Evolutionary conservation across 2,113 vertebrate genomes (phyloP).

Genomic region (Seriola quinqueradiata): DNA sequence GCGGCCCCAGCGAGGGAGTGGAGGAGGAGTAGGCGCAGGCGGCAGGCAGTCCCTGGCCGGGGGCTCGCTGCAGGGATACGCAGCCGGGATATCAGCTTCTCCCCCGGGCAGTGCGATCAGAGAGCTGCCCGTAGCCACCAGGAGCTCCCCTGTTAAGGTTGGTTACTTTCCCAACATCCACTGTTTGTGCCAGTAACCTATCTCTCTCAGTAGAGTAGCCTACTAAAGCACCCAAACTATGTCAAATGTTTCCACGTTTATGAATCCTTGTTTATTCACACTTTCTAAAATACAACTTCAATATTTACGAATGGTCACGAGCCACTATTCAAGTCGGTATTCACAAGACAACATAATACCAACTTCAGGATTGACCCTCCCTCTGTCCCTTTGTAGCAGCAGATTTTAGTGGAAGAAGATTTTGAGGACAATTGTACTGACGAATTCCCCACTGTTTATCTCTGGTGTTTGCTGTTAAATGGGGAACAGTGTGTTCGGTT

Average conservation of each 20-base stretch:
- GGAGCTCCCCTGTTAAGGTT: slow-evolving; percentile 90
- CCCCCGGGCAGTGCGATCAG: slow-evolving; percentile 86
- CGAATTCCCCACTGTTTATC: slow-evolving; percentile 7
- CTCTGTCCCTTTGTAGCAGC: not conserved
- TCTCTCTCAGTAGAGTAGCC: not conserved
- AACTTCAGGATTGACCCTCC: slow-evolving; percentile 32
- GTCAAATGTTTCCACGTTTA: not conserved
- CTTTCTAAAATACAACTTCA: not conserved
- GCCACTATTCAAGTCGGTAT: not conserved
- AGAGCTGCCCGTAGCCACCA: slow-evolving; percentile 86
- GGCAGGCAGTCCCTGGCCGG: slow-evolving; percentile 77
- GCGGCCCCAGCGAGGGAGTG: slow-evolving; percentile 85
- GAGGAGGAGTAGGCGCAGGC: slow-evolving; percentile 68
- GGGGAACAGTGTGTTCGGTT: slow-evolving; percentile 45
- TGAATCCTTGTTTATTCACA: not conserved
- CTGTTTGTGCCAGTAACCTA: not conserved
- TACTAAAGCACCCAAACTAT: not conserved
- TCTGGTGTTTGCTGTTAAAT: slow-evolving; percentile 13
- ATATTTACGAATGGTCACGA: not conserved
- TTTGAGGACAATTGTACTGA: not conserved
- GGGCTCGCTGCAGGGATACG: slow-evolving; percentile 82
- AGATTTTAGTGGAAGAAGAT: not conserved
- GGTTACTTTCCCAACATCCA: slow-evolving; percentile 44
- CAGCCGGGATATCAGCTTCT: slow-evolving; percentile 81
- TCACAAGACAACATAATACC: not conserved